These are phyloP conservation scores for Pemphigus obesinymphae DNA, from an alignment of 1,140 invertebrate species.

Conservation along the genomic window DNA sequence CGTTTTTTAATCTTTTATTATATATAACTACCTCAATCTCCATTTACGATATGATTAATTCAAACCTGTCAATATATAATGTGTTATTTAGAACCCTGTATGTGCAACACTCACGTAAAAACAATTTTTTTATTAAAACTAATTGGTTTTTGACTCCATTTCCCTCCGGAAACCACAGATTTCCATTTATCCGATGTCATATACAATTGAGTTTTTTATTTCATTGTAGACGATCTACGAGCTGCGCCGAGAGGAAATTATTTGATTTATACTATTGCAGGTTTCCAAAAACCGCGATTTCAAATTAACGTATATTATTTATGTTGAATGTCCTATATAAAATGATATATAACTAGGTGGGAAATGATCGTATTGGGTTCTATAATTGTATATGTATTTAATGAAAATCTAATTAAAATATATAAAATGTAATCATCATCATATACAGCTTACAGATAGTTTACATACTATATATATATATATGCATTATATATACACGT, in stretches of 20 bases:
- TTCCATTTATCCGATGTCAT: not conserved
- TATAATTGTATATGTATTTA: too few species aligned
- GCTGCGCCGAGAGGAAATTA: not conserved
- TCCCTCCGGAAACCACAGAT: not conserved
- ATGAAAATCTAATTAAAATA: too few species aligned
- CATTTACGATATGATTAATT: slow-evolving; percentile 7
- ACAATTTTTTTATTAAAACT: not conserved
- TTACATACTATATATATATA: too few species aligned
- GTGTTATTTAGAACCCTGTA: not conserved
- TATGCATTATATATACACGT: too few species aligned
- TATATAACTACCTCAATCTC: not conserved
- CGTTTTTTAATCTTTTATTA: too few species aligned
- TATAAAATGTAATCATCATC: too few species aligned
- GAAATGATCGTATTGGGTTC: too few species aligned
- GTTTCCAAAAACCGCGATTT: not conserved
- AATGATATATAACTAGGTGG: too few species aligned
- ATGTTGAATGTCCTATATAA: too few species aligned
- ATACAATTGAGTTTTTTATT: not conserved
- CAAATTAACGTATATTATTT: too few species aligned
- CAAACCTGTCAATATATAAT: not conserved
- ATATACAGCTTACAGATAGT: too few species aligned
- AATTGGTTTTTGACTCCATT: slow-evolving; percentile 8
- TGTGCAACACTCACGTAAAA: not conserved
- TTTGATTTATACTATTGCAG: not conserved
- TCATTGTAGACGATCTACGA: not conserved